Conservation (phyloP, 1,140 invertebrate genomes). For the Hyles vespertilio region DNA sequence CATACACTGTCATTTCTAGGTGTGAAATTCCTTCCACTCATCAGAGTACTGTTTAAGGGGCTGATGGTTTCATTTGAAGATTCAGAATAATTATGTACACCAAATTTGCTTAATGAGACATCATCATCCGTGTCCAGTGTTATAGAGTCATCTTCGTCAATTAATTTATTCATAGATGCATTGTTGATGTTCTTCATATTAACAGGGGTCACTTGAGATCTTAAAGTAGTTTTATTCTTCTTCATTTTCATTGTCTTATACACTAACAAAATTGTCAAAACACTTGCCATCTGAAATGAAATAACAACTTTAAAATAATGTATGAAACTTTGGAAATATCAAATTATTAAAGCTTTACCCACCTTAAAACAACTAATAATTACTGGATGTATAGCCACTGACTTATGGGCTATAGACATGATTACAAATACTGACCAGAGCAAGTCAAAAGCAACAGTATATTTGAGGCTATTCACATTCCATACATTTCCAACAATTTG, state of each 20-base stretch:
- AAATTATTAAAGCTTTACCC: conserved; percentile 21
- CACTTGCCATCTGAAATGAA: conserved; percentile 48
- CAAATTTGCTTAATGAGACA: conserved; percentile 65
- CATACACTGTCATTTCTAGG: conserved; percentile 50
- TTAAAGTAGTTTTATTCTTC: conserved; percentile 27
- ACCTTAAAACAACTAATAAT: conserved; percentile 55
- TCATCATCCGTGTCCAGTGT: conserved; percentile 59
- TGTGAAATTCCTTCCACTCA: conserved; percentile 55
- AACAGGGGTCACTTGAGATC: conserved; percentile 39
- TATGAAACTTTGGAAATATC: background rate
- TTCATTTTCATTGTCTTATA: conserved; percentile 47
- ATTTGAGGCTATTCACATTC: conserved; percentile 50
- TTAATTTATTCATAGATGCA: conserved; percentile 30
- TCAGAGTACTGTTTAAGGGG: conserved; percentile 41
- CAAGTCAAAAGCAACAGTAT: conserved; percentile 51
- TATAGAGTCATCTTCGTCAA: conserved; percentile 38
- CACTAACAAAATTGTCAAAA: conserved; percentile 42
- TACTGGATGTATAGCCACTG: conserved; percentile 36
- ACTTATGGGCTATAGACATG: conserved; percentile 36
- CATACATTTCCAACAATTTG: conserved; percentile 57
- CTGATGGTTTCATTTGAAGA: conserved; percentile 56
- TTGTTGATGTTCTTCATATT: conserved; percentile 46
- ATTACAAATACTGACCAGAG: conserved; percentile 57
- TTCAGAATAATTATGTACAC: conserved; percentile 55
- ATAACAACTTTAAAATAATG: background rate